Evolutionary conservation across 2,888 invertebrate species (phyloP), one percentile per base, ranked within the genome.

Genomic region (Cyaniris semiargus): DNA sequence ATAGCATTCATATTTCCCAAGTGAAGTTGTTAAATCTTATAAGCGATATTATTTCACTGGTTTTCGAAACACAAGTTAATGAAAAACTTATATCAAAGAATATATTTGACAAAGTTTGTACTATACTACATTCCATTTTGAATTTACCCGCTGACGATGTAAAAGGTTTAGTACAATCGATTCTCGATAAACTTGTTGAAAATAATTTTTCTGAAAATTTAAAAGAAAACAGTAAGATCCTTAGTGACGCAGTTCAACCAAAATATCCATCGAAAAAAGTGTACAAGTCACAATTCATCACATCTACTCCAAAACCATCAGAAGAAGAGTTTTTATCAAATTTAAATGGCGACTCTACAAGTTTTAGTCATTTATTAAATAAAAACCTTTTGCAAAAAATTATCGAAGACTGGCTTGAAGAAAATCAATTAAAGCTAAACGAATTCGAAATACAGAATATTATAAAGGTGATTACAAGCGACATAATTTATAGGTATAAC

Each of bases 1-100:
- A 60, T 76, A 48, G 34, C 27, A 48, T 66, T 76, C 8, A 34
- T 34, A 56, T 75, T 58, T 56, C 48, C 8, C 74, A 74, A 31
- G 53, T 34, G 34, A 75, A 31, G 3, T 75, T 48, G 48, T 23
- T 48, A 66, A 27, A 66, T 8, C 66, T 66, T 10, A 66, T 66
- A 66, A 31, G 27, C 23, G 27, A 66, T 15, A 15, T 66, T 31
- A 31, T 66, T 66, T 27, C 66, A 15, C 15, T 31, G 5, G 15
- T 66, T 27, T 66, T 66, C 5, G 27, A 66, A 66, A 66, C 27
- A 18, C 27, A 13, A 27, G 1, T 66, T 2, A 66, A 15, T 66
- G 66, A 66, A 66, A 66, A 66, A 1, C 66, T 15, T 15, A 4
- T 15, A 15, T 66, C 66, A 27, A 66, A 31, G 15, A 66, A 15